Base-by-base conservation (phyloP, 2,888 invertebrate genomes). In the Eudemis profundana region DNA sequence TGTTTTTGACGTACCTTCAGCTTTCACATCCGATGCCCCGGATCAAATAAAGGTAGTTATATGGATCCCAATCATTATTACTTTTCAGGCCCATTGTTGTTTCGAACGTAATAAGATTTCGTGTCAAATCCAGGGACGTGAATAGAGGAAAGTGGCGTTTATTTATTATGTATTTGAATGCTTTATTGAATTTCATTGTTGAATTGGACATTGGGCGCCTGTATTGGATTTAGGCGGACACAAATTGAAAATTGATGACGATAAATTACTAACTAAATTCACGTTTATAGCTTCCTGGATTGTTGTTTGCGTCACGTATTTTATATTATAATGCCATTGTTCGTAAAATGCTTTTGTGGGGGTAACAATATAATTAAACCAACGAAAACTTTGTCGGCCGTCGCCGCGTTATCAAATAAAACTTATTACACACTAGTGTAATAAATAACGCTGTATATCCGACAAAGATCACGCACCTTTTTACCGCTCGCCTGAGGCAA, bases 401-500 rank as follows among this genome's bases (percentile, higher is more conserved):
- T 33, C 19, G 21, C 47, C 12, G 27, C 29, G 29, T 51, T 59
- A 62, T 67, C 59, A 64, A 64, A 67, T 50, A 50, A 65, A 68
- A 61, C 29, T 61, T 57, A 61, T 61, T 56, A 60, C 50, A 60
- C 64, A 61, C 60, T 67, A 49, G 47, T 5, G 49, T 50, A 60
- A 68, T 68, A 68, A 68, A 68, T 65, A 44, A 65, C 50, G 21
- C 12, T 38, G 61, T 61, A 17, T 64, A 63, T 64, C 53, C 56
- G 65, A 54, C 56, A 50, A 61, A 68, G 46, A 68, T 65, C 68
- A 68, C 65, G 67, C 68, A 68, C 68, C 61, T 65, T 65, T 67
- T 68, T 64, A 59, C 64, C 38, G 56, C 54, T 36, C 27, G 50
- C 59, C 60, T 29, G 33, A 42, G 29, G 44, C 54, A 63, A 65